Conservation (phyloP, 2,888 invertebrate species). For the Crioceris asparagi region DNA sequence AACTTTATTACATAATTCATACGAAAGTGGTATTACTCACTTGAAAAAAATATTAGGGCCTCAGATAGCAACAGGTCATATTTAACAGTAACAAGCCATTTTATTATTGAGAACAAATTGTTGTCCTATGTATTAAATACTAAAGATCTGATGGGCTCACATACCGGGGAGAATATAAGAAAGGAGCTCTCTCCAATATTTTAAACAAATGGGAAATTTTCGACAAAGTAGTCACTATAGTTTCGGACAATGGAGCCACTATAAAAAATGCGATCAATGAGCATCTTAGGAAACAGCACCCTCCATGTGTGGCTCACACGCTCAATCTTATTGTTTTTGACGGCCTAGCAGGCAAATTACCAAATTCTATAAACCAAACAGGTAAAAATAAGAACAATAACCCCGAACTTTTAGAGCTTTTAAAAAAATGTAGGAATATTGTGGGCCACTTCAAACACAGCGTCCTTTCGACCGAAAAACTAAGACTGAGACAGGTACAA, state of each 20-base stretch:
- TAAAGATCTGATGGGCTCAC: constrained; percentile 15
- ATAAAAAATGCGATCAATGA: constrained; percentile 23
- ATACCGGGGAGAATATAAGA: constrained; percentile 17
- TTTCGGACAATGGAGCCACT: constrained; percentile 24
- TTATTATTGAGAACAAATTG: constrained; percentile 18
- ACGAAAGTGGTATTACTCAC: constrained; percentile 9
- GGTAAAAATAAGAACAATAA: too few species aligned
- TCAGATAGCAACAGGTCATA: constrained; percentile 21
- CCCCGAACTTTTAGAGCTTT: constrained; percentile 7
- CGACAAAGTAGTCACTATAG: constrained; percentile 22
- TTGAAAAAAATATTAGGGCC: constrained; percentile 19
- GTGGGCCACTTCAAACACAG: constrained; percentile 23
- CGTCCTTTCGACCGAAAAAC: constrained; percentile 17
- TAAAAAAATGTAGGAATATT: constrained; percentile 17
- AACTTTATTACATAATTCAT: constrained; percentile 14
- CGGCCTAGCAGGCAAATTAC: too few species aligned
- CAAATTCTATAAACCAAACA: too few species aligned
- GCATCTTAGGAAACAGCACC: constrained; percentile 19
- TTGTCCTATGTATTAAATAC: constrained; percentile 16
- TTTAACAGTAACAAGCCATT: constrained; percentile 22
- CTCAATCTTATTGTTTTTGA: constrained; percentile 19
- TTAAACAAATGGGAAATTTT: constrained; percentile 21
- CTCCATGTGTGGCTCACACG: constrained; percentile 24
- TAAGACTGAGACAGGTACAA: constrained; percentile 19
- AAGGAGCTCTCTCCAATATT: constrained; percentile 12